Percentiles rank a stretch among this genome's conserved stretches.
Conservation (phyloP, 2,797 vertebrate genomes). For the Pogoniulus pusillus region DNA sequence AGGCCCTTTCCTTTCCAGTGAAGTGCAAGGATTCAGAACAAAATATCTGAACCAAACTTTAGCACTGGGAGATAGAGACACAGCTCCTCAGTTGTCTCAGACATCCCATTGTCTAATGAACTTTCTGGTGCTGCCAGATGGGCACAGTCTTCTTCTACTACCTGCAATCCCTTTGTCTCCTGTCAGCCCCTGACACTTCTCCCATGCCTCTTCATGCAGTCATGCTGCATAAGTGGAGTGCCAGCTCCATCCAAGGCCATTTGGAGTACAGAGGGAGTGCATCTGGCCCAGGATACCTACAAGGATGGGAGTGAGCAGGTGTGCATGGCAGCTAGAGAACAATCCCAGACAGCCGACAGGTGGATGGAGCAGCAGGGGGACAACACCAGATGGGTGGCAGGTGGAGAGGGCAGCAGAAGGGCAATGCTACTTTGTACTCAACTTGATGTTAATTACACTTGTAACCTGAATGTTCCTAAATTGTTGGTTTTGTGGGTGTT, state of each 20-base stretch:
- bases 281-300: fast-evolving
- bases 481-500: not conserved
- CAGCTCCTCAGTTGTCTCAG: not conserved
- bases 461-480: not conserved
- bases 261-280: fast-evolving
- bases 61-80: fast-evolving
- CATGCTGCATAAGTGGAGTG: fast-evolving
- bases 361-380: slow-evolving; percentile 27
- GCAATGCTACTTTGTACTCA: slow-evolving; percentile 12
- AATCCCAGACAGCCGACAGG: slow-evolving; percentile 28
- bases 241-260: fast-evolving
- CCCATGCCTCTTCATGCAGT: fast-evolving
- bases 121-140: fast-evolving
- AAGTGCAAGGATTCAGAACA: not conserved
- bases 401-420: slow-evolving; percentile 26
- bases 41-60: not conserved
- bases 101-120: fast-evolving
- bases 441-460: slow-evolving; percentile 56
- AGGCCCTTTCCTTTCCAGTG: not conserved
- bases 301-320: not conserved
- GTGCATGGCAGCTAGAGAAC: slow-evolving; percentile 22
- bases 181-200: too few species aligned
- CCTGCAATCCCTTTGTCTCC: not conserved
- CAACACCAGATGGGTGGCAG: slow-evolving; percentile 28
- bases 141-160: fast-evolving